Base-by-base conservation (phyloP, 2,113 vertebrate genomes). In the Sorex fumeus region DNA sequence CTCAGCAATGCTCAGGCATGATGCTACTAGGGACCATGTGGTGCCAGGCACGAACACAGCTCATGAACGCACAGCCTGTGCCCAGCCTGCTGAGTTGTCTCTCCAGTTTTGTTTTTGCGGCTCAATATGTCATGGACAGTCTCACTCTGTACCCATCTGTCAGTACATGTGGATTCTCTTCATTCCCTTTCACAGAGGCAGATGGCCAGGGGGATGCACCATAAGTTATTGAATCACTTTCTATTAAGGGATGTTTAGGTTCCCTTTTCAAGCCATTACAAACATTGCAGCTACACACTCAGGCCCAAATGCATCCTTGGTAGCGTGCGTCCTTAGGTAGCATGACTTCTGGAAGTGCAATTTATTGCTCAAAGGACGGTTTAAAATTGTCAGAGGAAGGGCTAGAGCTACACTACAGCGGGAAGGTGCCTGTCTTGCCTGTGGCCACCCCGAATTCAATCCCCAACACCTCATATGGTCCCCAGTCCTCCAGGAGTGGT, bases 221-320 rank as follows among this genome's bases (percentile, higher is more conserved):
- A 4, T 89, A 87, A 82, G 60, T 79, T 66, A 88, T 4, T 79
- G 47, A 79, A 47, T 81, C 62, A 34, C 50, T 94, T 84, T 94
- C 72, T 90, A 36, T 76, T 87, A 84, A 76, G 34, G 76, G 43
- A 87, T 36, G 60, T 34, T 93, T 45, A 66, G 23, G 18, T 89
- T 70, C 47, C 34, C 53, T 71, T 75, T 32, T 76, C 23, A 34
- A 18, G 27, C 21, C 60, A 67, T 53, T 67, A 25, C 28, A 27
- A 50, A 78, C 32, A n/a, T 11, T 25, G 28, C 40, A 76, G 10
- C 27, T 67, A 25, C 19, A 50, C 75, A 77, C 5, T 19, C 50
- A 11, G 10, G 47, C 66, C 43, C 43, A 32, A 10, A 8, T 62
- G 11, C 27, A 50, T 50, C 53, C 82, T 84, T 88, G 30, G 10